Percentiles rank a stretch among this genome's conserved stretches.
These are phyloP conservation scores for Lasioglossum villosulum DNA, from an alignment of 2,888 invertebrate genomes.

Conservation along the genomic window DNA sequence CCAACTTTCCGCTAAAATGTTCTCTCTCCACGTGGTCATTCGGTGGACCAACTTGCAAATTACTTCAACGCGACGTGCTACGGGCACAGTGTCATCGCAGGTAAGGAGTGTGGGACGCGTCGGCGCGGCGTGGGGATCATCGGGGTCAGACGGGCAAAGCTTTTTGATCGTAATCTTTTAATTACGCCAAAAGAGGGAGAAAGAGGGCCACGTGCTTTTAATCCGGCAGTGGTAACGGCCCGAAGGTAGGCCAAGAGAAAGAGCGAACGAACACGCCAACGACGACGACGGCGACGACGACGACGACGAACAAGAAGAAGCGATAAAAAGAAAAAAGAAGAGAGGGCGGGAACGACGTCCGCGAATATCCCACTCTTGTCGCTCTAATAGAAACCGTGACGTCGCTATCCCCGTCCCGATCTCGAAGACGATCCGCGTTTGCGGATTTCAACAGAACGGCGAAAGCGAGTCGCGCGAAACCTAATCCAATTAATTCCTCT, in stretches of 20 bases:
- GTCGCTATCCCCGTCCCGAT: slow-evolving; percentile 35
- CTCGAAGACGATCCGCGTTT: slow-evolving; percentile 8
- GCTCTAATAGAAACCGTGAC: slow-evolving; percentile 42
- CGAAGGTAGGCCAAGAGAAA: not conserved
- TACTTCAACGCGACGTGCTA: slow-evolving; percentile 46
- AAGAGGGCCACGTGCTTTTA: slow-evolving; percentile 16
- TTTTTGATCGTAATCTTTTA: slow-evolving; percentile 68
- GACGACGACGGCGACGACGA: not conserved
- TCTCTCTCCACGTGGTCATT: slow-evolving; percentile 3
- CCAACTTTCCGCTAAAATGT: slow-evolving; percentile 44
- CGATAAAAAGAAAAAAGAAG: not conserved
- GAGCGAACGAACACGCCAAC: not conserved
- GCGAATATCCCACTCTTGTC: slow-evolving; percentile 11
- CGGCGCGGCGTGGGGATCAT: slow-evolving; percentile 1
- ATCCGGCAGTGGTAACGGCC: slow-evolving; percentile 33
- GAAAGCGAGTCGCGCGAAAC: slow-evolving; percentile 12
- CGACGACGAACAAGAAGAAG: not conserved
- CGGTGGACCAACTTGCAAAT: slow-evolving; percentile 58
- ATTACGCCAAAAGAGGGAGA: slow-evolving; percentile 47
- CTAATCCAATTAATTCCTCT: slow-evolving; percentile 45
- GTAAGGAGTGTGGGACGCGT: not conserved
- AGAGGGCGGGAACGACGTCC: not conserved
- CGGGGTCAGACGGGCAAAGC: slow-evolving; percentile 29
- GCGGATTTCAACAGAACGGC: not conserved
- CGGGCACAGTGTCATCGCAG: slow-evolving; percentile 10